Evolutionary conservation across 1,140 invertebrate genomes (phyloP).

Genomic region (Gonioctena quinquepunctata): DNA sequence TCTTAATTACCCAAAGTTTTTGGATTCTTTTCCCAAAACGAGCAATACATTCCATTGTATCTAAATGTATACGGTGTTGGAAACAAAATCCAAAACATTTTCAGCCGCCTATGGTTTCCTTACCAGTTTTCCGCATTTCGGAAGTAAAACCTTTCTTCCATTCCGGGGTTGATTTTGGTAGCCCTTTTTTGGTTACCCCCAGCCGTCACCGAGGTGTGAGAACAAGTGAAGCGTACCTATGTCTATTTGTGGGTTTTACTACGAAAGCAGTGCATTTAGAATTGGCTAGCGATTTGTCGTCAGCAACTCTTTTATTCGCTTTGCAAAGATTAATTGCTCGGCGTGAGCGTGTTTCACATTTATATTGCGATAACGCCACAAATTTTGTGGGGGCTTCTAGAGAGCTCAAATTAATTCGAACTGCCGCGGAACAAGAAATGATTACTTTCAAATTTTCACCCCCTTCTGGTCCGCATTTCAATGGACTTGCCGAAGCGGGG

Average conservation of each 20-base stretch:
- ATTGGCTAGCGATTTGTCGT: neutral
- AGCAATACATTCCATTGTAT: neutral
- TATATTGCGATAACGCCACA: conserved; percentile 52
- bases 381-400: conserved; percentile 48
- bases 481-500: neutral
- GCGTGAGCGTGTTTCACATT: conserved; percentile 9
- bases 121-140: neutral
- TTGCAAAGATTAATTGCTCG: neutral
- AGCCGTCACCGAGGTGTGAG: neutral
- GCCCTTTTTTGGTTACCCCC: neutral
- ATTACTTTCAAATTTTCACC: neutral
- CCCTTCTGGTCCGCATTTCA: neutral
- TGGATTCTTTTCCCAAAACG: neutral
- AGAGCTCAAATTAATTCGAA: neutral
- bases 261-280: too few relatives aligned
- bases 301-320: neutral
- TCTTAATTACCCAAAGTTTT: neutral
- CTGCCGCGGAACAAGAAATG: neutral
- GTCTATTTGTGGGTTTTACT: too few relatives aligned
- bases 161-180: too few relatives aligned
- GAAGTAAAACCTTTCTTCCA: neutral
- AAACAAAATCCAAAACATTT: neutral
- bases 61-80: neutral
- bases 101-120: neutral
- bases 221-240: neutral